Conservation (phyloP, 2,797 vertebrate species). For the Lithobates sylvaticus region DNA sequence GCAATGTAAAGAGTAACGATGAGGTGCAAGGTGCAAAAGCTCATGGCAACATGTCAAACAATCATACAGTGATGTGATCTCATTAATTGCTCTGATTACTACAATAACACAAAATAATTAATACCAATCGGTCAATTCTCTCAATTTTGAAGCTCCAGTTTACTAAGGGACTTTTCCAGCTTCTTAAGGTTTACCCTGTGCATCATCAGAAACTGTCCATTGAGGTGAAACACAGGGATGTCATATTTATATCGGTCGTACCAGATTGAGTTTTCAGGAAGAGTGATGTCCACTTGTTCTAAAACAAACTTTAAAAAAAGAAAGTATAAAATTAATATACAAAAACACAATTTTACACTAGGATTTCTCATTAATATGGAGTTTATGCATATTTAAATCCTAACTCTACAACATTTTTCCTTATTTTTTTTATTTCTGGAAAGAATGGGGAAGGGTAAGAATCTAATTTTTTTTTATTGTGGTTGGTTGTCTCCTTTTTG, state of each 20-base stretch:
- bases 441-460: neutral
- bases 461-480: too few species aligned
- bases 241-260: slow-evolving; percentile 83
- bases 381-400: neutral
- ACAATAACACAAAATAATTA: neutral
- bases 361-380: neutral
- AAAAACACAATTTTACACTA: neutral
- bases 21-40: neutral
- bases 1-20: neutral
- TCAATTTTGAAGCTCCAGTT: slow-evolving; percentile 70
- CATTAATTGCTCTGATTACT: too few species aligned
- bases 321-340: slow-evolving; percentile 29
- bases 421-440: neutral
- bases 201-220: slow-evolving; percentile 88
- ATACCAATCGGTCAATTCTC: neutral
- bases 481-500: too few species aligned
- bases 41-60: neutral
- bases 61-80: neutral
- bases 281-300: slow-evolving; percentile 86
- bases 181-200: slow-evolving; percentile 78
- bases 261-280: slow-evolving; percentile 81
- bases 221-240: slow-evolving; percentile 88
- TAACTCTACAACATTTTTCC: too few species aligned
- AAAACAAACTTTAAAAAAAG: slow-evolving; percentile 79
- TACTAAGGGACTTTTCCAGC: slow-evolving; percentile 77